These are phyloP conservation scores for Drosophila melanogaster DNA, from an alignment of 1,140 invertebrate genomes.

Conservation along the genomic window DNA sequence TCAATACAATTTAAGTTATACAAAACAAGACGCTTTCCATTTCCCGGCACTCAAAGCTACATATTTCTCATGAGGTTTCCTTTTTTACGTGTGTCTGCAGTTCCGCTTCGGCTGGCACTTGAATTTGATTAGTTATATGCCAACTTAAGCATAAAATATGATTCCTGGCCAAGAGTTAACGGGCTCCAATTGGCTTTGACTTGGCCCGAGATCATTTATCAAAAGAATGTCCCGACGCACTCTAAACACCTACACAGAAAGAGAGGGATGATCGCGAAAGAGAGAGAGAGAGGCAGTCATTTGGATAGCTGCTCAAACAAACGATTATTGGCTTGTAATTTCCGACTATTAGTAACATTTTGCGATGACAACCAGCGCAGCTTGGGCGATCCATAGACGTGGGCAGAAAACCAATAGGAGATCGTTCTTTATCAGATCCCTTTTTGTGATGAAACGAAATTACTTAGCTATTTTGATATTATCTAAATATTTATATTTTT, in stretches of 20 bases:
- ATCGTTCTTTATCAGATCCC: conserved; percentile 13
- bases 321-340: conserved; percentile 80
- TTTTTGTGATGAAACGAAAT: neutral
- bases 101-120: conserved; percentile 40
- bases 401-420: conserved; percentile 3
- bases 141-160: conserved; percentile 66
- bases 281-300: conserved; percentile 7
- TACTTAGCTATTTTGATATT: neutral
- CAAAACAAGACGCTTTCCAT: neutral
- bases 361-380: conserved; percentile 71
- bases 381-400: conserved; percentile 44
- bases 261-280: conserved; percentile 2
- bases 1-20: too few species aligned
- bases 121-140: conserved; percentile 68
- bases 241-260: conserved; percentile 37
- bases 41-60: neutral
- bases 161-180: conserved; percentile 50
- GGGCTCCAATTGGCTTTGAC: conserved; percentile 45
- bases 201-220: conserved; percentile 46
- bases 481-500: neutral
- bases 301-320: conserved; percentile 54
- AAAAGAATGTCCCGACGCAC: conserved; percentile 42
- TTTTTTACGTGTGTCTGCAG: conserved; percentile 25
- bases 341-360: conserved; percentile 80
- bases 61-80: conserved; percentile 25